Evolutionary conservation across 2,797 vertebrate species (phyloP), one percentile per base, ranked within the genome.

Genomic region (Petrocephalus sullivani): DNA sequence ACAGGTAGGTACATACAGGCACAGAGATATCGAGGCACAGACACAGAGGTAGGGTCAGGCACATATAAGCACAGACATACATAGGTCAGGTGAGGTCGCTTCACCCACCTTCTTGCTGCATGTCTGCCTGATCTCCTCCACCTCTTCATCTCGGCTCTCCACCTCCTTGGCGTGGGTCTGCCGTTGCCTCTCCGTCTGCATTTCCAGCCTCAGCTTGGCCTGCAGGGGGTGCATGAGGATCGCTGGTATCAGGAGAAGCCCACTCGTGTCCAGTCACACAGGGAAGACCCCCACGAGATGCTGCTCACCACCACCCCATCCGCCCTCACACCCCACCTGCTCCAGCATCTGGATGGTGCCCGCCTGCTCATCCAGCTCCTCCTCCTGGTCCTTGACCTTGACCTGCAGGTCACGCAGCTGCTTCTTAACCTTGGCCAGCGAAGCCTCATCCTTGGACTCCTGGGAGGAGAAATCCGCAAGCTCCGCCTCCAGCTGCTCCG

Each of bases 271-370:
- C 49, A 51, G 49, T 12, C 23, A 0, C 67, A 7, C 33, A 75
- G 4, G 33, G 33, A 41, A 14, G 23, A 28, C 23, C 61, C 61
- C 23, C 23, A 4, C 23, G 23, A 75, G 33, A 75, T 4, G 1
- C 37, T 41, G 37, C 3, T 3, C 37, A 41, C 33, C 14, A 41
- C 14, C 71, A 19, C 41, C 19, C 81, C 78, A 81, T 37, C 46
- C 81, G 12, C 49, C 16, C 46, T 2, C 19, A 23, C 81, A 19
- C 12, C 81, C 49, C 2, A 99, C 98, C 98, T 99, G 98, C 90
- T 99, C 98, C 93, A 99, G 93, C 97, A 99, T 97, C 95, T 99
- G 98, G 92, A 99, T 99, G 91, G 95, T 96, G 56, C 98, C 98
- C 0, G 98, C 98, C 94, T 99, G 98, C 90, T 99, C 98, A 0